Evolutionary conservation across 2,888 invertebrate species (phyloP).

Genomic region (Adela reaumurella): DNA sequence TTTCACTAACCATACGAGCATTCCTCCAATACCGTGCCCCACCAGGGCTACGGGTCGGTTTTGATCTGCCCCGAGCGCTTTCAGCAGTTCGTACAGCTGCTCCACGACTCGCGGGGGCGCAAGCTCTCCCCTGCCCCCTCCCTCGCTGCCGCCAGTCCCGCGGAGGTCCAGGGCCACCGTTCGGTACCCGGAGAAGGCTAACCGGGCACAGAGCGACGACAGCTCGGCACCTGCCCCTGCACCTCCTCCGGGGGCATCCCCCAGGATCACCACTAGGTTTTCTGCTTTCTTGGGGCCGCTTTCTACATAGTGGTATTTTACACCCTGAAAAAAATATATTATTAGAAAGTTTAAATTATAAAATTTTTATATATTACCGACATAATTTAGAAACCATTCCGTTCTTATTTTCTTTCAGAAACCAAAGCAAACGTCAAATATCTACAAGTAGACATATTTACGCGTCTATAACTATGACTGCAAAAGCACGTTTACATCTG

Average conservation of each 20-base stretch:
- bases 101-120: constrained; percentile 36
- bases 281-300: constrained; percentile 35
- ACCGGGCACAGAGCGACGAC: constrained; percentile 25
- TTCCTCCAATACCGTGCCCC: constrained; percentile 44
- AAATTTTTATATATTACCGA: no score
- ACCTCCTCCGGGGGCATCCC: constrained; percentile 37
- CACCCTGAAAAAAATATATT: constrained; percentile 27
- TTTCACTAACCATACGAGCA: constrained; percentile 34
- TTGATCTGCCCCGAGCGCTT: constrained; percentile 33
- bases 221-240: constrained; percentile 35
- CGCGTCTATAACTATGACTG: no score
- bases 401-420: no score
- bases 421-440: no score
- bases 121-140: constrained; percentile 29
- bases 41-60: constrained; percentile 31
- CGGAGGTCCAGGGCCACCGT: constrained; percentile 40
- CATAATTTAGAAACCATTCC: no score
- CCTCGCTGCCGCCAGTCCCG: constrained; percentile 20
- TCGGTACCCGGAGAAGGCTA: constrained; percentile 32
- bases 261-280: constrained; percentile 27
- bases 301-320: constrained; percentile 48
- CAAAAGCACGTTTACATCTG: no score
- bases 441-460: no score
- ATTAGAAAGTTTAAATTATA: no score
- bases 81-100: constrained; percentile 30